Evolutionary conservation across 2,888 invertebrate species (phyloP).

Genomic region (Pherbina coryleti): DNA sequence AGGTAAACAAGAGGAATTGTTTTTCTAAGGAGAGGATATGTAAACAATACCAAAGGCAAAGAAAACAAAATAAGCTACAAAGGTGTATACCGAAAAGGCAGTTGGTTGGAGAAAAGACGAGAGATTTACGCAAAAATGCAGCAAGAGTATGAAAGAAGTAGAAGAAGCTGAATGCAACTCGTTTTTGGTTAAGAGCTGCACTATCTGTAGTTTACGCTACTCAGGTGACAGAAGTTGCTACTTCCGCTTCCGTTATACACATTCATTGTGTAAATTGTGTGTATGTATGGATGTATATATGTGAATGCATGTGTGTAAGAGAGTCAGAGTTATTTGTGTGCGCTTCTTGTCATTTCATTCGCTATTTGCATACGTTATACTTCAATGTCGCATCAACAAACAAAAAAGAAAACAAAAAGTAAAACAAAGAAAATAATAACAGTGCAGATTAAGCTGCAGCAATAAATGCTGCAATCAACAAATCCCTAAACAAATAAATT

Average conservation of each 20-base stretch:
- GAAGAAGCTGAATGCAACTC: not conserved
- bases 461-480: slow-evolving; percentile 14
- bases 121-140: not conserved
- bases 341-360: not conserved
- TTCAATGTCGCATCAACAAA: slow-evolving; percentile 26
- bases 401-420: not conserved
- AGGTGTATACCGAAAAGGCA: not conserved
- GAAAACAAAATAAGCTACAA: not conserved
- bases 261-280: not conserved
- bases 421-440: not conserved
- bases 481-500: slow-evolving; percentile 18
- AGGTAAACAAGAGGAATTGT: not conserved
- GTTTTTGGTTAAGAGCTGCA: not conserved
- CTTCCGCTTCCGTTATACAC: slow-evolving; percentile 10
- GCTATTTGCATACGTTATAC: not conserved
- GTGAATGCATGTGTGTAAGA: not conserved
- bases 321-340: not conserved
- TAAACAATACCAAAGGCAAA: not conserved
- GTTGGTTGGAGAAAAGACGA: not conserved
- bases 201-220: not conserved
- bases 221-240: slow-evolving; percentile 19
- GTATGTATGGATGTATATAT: not conserved
- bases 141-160: not conserved
- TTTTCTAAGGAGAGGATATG: not conserved
- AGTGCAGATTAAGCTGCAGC: not conserved